Evolutionary conservation across 2,888 invertebrate genomes (phyloP).

Genomic region (Microctonus brassicae): DNA sequence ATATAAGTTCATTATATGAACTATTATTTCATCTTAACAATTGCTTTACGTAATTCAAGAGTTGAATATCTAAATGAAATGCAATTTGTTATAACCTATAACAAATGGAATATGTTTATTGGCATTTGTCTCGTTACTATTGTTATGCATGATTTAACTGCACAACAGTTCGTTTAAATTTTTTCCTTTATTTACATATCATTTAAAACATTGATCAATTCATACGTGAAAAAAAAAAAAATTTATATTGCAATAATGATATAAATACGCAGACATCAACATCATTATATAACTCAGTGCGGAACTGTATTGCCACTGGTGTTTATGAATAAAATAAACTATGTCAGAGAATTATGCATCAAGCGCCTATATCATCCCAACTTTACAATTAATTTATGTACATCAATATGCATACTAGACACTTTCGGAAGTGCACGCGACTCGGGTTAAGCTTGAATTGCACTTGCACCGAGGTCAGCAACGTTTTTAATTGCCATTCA

Average conservation of each 20-base stretch:
- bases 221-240: too few species aligned
- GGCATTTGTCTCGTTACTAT: background rate
- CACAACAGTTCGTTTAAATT: background rate
- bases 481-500: conserved; percentile 28
- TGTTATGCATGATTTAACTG: background rate
- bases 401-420: conserved; percentile 42
- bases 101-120: background rate
- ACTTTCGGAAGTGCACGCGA: conserved; percentile 33
- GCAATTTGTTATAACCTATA: background rate
- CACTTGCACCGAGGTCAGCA: conserved; percentile 32
- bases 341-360: conserved; percentile 36
- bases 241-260: background rate
- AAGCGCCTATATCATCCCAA: conserved; percentile 26
- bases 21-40: background rate
- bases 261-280: conserved; percentile 1
- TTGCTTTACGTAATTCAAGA: background rate
- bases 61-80: background rate
- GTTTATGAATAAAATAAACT: conserved; percentile 23
- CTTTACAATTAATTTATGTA: conserved; percentile 47
- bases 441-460: conserved; percentile 33
- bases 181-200: background rate
- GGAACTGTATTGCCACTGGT: conserved; percentile 7
- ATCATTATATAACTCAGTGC: conserved; percentile 21
- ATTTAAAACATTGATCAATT: too few species aligned
- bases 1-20: too few species aligned